These are phyloP conservation scores for Iguana delicatissima DNA, from an alignment of 2,797 vertebrate species.

Conservation along the genomic window DNA sequence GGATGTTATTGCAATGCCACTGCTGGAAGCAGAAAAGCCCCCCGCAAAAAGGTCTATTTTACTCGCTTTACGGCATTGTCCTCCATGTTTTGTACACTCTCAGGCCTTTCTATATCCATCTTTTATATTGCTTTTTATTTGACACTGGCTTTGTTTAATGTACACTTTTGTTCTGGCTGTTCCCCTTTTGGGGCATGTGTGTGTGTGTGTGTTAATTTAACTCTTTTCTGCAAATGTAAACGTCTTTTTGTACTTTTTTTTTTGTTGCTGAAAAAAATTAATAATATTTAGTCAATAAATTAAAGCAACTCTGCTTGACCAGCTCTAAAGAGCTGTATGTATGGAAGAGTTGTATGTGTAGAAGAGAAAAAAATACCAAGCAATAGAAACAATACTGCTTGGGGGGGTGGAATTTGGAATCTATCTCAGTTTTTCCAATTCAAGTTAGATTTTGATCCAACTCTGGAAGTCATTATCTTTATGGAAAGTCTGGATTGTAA, in stretches of 20 bases:
- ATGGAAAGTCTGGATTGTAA: slow-evolving; percentile 30
- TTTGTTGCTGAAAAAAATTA: too few species aligned
- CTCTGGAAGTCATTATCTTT: slow-evolving; percentile 17
- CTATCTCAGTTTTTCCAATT: slow-evolving; percentile 21
- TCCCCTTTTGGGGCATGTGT: neutral
- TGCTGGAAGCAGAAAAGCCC: neutral
- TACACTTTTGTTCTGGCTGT: neutral
- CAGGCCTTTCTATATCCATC: neutral
- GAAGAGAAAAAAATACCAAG: neutral
- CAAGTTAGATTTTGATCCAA: neutral
- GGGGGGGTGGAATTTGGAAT: neutral
- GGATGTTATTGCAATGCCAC: neutral
- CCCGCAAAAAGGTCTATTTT: neutral
- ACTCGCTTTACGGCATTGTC: neutral
- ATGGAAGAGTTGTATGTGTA: too few species aligned
- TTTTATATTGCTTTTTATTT: neutral
- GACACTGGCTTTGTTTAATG: too few species aligned
- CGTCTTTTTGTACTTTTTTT: neutral
- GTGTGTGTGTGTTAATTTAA: neutral
- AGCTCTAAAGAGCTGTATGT: neutral
- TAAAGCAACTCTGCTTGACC: neutral
- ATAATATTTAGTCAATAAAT: neutral
- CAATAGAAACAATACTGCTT: neutral
- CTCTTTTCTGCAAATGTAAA: neutral
- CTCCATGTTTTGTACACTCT: neutral